Evolutionary conservation across 2,113 vertebrate genomes (phyloP).

Genomic region (Rhagologus leucostigma): DNA sequence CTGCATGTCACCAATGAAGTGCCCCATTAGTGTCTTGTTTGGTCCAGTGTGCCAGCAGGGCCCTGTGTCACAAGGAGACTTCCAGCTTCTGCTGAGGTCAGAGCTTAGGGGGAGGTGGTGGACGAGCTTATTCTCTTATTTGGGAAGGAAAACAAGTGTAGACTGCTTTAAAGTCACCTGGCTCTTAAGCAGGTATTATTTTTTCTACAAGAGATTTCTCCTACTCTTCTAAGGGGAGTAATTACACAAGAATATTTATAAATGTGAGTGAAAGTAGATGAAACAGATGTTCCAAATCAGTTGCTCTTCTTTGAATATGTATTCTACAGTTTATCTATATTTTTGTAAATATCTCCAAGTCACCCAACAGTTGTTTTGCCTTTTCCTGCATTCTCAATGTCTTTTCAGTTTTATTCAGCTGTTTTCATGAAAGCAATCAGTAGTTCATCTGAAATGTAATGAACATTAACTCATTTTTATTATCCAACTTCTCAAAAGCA

Average conservation of each 20-base stretch:
- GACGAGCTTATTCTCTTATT: not conserved
- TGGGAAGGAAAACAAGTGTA: not conserved
- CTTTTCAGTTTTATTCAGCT: not conserved
- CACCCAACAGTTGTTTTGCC: not conserved
- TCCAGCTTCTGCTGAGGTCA: not conserved
- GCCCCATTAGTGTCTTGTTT: too few species aligned
- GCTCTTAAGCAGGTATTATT: not conserved
- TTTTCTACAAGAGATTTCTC: not conserved
- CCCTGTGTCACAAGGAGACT: not conserved
- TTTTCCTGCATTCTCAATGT: not conserved
- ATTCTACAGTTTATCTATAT: not conserved
- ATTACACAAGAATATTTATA: not conserved
- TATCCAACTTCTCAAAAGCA: not conserved
- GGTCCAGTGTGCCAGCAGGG: accelerated
- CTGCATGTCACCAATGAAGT: not conserved
- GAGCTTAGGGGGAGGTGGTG: not conserved
- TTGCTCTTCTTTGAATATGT: not conserved
- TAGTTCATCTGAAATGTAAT: not conserved
- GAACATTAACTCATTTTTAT: not conserved
- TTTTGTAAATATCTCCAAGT: not conserved
- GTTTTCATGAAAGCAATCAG: not conserved
- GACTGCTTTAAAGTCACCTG: not conserved
- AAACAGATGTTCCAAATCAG: not conserved
- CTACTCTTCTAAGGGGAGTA: not conserved
- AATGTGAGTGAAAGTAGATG: not conserved